Percentiles rank a stretch among this genome's conserved stretches.
Evolutionary conservation across 2,888 invertebrate genomes (phyloP).

Genomic region (Idaea dimidiata): DNA sequence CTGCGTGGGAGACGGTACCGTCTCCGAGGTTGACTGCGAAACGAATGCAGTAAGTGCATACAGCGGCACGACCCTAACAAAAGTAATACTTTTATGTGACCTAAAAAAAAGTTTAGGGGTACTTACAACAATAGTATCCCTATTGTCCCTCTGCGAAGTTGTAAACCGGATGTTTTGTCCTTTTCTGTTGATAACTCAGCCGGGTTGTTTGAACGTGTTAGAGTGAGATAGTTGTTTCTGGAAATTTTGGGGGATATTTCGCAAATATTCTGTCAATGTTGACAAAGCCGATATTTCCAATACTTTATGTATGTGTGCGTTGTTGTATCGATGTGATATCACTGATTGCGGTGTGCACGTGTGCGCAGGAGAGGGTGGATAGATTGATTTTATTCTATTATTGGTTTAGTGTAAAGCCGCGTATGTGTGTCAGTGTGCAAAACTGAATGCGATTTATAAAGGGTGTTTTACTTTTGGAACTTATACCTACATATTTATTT

Average conservation of each 20-base stretch:
- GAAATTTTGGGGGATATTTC: constrained; percentile 60
- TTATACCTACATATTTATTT: too few relatives aligned
- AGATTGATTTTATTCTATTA: constrained; percentile 79
- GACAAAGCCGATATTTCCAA: constrained; percentile 77
- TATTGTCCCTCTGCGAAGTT: constrained; percentile 74
- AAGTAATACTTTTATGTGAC: constrained; percentile 79
- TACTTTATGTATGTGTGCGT: constrained; percentile 55
- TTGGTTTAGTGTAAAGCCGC: constrained; percentile 79
- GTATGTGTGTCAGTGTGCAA: constrained; percentile 78
- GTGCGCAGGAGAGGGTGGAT: constrained; percentile 72
- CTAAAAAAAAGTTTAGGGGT: constrained; percentile 79
- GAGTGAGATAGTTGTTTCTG: constrained; percentile 53
- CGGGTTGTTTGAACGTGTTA: constrained; percentile 26
- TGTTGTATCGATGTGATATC: constrained; percentile 45
- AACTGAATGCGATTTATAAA: constrained; percentile 55
- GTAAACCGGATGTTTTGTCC: constrained; percentile 60
- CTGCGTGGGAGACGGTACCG: constrained; percentile 68
- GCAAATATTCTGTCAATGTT: constrained; percentile 77
- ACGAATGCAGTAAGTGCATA: constrained; percentile 73
- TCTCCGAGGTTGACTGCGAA: constrained; percentile 69
- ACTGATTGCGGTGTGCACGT: constrained; percentile 59
- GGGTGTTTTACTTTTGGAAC: constrained; percentile 34
- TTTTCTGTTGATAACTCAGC: constrained; percentile 40
- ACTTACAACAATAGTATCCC: constrained; percentile 76
- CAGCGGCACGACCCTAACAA: constrained; percentile 74